Evolutionary conservation across 2,888 invertebrate species (phyloP), one percentile per base, ranked within the genome.

Genomic region (Eupithecia insigniata): DNA sequence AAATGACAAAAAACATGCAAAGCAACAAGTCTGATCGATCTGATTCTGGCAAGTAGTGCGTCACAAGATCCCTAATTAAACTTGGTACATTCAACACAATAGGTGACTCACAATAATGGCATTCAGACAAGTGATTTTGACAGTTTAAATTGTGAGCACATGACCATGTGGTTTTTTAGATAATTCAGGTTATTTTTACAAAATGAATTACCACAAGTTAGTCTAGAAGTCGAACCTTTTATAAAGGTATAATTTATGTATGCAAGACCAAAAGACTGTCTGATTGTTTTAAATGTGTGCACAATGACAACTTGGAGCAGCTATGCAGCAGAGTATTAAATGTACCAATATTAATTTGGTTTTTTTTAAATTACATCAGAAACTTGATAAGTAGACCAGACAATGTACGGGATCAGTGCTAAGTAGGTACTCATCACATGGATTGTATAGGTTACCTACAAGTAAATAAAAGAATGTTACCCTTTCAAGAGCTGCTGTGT

Each of bases 401-500:
- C 46, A 8, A 46, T 22, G 46, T 22, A 22, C 2, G n/a, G 10
- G n/a, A 46, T 46, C n/a, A 46, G 46, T 51, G 46, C 2, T 22
- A 1, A 26, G 14, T 22, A 1, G 14, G 14, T 55, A 4, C 12
- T 5, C 26, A 55, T 55, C 55, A 18, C 30, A 60, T 18, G 16
- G 16, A 18, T 18, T 12, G 60, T 8, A 18, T 36, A 22, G 36
- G 55, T 74, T 69, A 71, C 73, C 70, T 74, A 71, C 26, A 71
- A 61, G 34, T 14, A 55, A 60, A 65, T n/a, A 32, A 70, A 16
- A 58, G 36, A 7, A 64, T 76, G 81, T 82, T 82, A 94, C 94
- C 93, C 90, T 85, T 92, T 91, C 87, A 92, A 84, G 78, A 92
- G 86, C 81, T 92, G 90, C 82, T 90, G 88, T 71, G 93, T 88